Percentiles rank a stretch among this genome's conserved stretches.
Evolutionary conservation across 2,888 invertebrate species (phyloP).

Genomic region (Ganaspis brasiliensis): DNA sequence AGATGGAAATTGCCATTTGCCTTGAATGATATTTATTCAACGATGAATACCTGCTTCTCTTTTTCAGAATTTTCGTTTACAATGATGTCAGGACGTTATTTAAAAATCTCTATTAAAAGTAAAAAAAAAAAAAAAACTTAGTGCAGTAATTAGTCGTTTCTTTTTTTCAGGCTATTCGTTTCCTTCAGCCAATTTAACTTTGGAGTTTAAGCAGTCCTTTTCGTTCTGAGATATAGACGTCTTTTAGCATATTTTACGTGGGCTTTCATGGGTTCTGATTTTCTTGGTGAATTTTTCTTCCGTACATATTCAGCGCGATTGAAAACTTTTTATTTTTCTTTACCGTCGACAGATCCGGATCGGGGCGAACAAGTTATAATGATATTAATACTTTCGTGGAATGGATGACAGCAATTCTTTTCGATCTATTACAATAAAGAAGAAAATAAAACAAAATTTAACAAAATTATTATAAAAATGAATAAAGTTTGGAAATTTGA

Average conservation of each 20-base stretch:
- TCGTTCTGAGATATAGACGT: background rate
- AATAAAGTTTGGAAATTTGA: no score
- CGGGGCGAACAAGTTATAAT: constrained; percentile 24
- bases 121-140: background rate
- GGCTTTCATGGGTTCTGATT: constrained; percentile 12
- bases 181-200: constrained; percentile 29
- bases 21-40: background rate
- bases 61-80: background rate
- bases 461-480: no score
- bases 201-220: constrained; percentile 22
- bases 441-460: background rate
- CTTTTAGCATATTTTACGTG: constrained; percentile 23
- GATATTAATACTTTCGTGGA: constrained; percentile 5
- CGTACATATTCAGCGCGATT: constrained; percentile 17
- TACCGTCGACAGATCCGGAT: constrained; percentile 1
- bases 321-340: constrained; percentile 34
- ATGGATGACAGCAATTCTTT: background rate
- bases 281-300: constrained; percentile 15
- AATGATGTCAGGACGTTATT: constrained; percentile 23
- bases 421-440: no score
- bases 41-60: background rate
- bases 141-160: constrained; percentile 6
- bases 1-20: background rate
- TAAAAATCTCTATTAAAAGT: background rate
- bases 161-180: constrained; percentile 15